Evolutionary conservation across 2,113 vertebrate genomes (phyloP).

Genomic region (Oryzias melastigma): DNA sequence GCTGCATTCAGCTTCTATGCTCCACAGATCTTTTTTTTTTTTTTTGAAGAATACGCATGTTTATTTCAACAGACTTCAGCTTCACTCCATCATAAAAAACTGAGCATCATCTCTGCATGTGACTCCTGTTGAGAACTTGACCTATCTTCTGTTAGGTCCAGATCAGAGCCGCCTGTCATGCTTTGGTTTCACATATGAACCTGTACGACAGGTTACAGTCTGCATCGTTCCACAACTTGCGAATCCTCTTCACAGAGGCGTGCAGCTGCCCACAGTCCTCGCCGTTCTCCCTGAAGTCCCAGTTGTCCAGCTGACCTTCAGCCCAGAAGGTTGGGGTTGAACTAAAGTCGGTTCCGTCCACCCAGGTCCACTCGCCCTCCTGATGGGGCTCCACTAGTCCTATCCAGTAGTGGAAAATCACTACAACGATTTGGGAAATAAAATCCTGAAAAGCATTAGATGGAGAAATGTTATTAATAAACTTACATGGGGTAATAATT

Average conservation of each 20-base stretch:
- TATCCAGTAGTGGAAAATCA: constrained; percentile 37
- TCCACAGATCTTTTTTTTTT: too few relatives aligned
- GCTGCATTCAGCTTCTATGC: too few relatives aligned
- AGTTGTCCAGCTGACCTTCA: constrained; percentile 65
- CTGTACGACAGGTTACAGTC: constrained; percentile 31
- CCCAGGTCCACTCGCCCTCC: constrained; percentile 68
- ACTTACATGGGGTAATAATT: too few relatives aligned
- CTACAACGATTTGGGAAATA: constrained; percentile 42
- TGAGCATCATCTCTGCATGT: too few relatives aligned
- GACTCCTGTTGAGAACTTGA: background rate
- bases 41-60: too few relatives aligned
- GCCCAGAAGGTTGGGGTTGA: constrained; percentile 60
- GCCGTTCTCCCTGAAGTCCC: constrained; percentile 51
- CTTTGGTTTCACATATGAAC: constrained; percentile 64
- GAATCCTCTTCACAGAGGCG: fast-evolving
- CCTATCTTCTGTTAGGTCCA: background rate
- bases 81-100: too few relatives aligned
- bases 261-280: constrained; percentile 74
- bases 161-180: background rate
- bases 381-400: constrained; percentile 52
- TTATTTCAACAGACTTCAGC: too few relatives aligned
- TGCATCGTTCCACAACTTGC: constrained; percentile 66
- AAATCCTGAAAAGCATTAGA: constrained; percentile 36
- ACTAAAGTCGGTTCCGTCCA: constrained; percentile 63
- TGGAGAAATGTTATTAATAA: too few relatives aligned